Base-by-base conservation (phyloP, 2,797 vertebrate genomes). In the Gadopsis marmoratus region DNA sequence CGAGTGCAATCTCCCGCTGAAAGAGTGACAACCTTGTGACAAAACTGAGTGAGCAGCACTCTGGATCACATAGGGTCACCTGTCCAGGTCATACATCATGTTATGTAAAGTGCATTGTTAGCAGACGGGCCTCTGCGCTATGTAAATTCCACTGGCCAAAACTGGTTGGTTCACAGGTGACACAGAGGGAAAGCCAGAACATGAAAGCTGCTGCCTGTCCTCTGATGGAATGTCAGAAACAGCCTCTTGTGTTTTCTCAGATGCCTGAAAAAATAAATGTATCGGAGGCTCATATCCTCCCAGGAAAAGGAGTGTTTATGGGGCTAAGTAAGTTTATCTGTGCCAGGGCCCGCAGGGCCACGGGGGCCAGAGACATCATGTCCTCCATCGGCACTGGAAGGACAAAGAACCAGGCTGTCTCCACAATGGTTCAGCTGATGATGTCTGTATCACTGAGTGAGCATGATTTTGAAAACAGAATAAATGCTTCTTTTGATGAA, bases 261-360 rank as follows among this genome's bases (percentile, higher is more conserved):
- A 92, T 89, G 91, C 82, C 89, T 93, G 91, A 83, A 90, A 87
- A 92, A 93, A 93, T 88, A 90, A 80, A 89, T 86, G 71, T 84
- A 88, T 88, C 75, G 5, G 68, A 84, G 74, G 73, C 79, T 92
- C 86, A 90, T 91, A 90, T 93, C 91, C 89, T 93, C 85, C 59
- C 90, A 92, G 92, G 91, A 93, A 89, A 88, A 81, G 82, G 75
- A 82, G 65, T 91, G 89, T 92, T 92, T 91, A 85, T 63, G 73
- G 70, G 86, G 76, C 75, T 91, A 72, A 68, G 77, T 48, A 41
- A 83, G 83, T 87, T 91, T 89, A 92, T 92, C 91, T 89, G 84
- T 80, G 79, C 73, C 82, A 80, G 71, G 64, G 71, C 61, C 65
- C 33, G 60, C 31, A 54, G 79, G 84, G 80, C 78, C 78, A 74